Base-by-base conservation (phyloP, 2,113 vertebrate genomes). In the Hemibagrus wyckioides region DNA sequence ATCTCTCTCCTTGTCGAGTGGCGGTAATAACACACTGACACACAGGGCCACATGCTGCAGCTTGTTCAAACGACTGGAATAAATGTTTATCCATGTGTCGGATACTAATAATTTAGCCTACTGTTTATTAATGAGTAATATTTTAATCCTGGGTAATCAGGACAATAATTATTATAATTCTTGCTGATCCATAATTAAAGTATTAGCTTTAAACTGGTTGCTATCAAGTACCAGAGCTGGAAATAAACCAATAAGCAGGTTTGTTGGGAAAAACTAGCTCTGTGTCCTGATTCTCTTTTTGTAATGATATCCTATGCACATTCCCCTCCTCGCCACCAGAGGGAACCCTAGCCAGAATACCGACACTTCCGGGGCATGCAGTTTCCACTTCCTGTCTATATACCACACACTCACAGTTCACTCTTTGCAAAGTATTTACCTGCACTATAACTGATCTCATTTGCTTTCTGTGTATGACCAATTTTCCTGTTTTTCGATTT, bases 1-100 rank as follows among this genome's bases (percentile, higher is more conserved):
- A 85, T 88, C 80, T 83, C 52, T 77, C n/a, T 23, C 75, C 19
- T 67, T 41, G 56, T 59, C 39, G 13, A 82, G 67, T 76, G 63
- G 8, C 75, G 39, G 50, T 79, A 41, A 79, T 28, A 63, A 85
- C 44, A 28, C 71, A 44, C 71, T 1, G n/a, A 19, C 15, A 30
- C 44, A 44, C 36, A 33, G n/a, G 52, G 17, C 28, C 52, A 33
- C 69, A 76, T 17, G 19, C 48, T 48, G 23, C 48, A n/a, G 44
- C 48, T 19, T 52, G 57, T 65, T 80, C 14, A 84, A 85, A 57
- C 10, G 1, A 73, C 50, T 19, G 10, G 23, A 52, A 28, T 63
- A 50, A 50, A 10, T 36, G 30, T 36, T 86, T 67, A 52, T 39
- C 14, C 77, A 30, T 13, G 39, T 44, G 48, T 54, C 30, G 48